Percentiles rank a stretch among this genome's conserved stretches.
These are phyloP conservation scores for Herpailurus yagouaroundi DNA, from an alignment of 2,113 vertebrate species.

Conservation along the genomic window DNA sequence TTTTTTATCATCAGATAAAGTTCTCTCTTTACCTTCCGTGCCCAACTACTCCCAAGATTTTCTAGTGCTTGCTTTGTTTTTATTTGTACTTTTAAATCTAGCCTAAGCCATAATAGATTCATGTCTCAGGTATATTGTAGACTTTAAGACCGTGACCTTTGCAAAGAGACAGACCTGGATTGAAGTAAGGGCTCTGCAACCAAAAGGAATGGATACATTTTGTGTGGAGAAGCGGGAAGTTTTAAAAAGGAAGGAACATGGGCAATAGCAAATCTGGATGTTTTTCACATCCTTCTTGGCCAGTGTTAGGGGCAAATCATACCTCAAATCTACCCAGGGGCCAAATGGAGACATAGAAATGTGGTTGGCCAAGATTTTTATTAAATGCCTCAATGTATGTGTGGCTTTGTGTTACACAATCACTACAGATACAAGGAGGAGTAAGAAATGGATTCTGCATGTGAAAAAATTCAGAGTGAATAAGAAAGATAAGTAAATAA, in stretches of 20 bases:
- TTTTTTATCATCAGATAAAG: background rate
- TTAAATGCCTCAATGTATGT: background rate
- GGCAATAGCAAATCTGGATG: background rate
- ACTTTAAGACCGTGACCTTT: background rate
- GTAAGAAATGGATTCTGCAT: background rate
- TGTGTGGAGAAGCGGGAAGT: background rate
- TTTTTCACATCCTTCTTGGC: conserved; percentile 8
- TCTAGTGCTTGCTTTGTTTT: conserved; percentile 46
- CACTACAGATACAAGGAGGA: background rate
- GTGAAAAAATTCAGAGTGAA: background rate
- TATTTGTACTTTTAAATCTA: conserved; percentile 1
- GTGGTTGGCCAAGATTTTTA: background rate
- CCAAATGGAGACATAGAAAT: background rate
- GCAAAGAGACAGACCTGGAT: background rate
- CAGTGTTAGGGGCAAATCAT: background rate
- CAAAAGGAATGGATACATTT: conserved; percentile 3
- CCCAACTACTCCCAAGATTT: background rate
- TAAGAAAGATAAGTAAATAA: background rate
- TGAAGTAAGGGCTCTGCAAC: background rate
- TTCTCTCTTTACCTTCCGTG: background rate
- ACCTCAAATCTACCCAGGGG: background rate
- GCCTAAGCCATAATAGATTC: background rate
- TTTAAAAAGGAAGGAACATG: background rate
- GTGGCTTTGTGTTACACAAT: background rate
- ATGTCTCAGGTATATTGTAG: background rate